Conservation (phyloP, 2,113 vertebrate species). For the Donacobius atricapilla region DNA sequence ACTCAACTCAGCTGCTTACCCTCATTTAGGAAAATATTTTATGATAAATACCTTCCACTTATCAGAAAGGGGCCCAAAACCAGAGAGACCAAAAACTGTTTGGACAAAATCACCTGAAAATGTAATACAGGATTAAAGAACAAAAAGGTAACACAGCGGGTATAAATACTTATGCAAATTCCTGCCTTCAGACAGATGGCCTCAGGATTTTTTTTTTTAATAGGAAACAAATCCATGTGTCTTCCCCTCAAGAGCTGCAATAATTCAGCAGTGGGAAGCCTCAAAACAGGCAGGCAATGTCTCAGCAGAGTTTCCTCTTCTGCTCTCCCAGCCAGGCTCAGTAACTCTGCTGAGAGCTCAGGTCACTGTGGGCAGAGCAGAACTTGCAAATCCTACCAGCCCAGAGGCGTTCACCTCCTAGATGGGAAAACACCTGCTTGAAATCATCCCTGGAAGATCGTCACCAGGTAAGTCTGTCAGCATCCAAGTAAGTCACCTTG, state of each 20-base stretch:
- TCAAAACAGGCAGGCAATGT: not conserved
- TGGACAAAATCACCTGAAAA: not conserved
- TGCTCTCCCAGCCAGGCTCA: not conserved
- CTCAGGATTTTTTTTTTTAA: not conserved
- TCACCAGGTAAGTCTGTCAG: not conserved
- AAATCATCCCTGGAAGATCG: not conserved
- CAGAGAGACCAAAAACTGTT: not conserved
- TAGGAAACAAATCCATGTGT: not conserved
- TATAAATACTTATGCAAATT: not conserved
- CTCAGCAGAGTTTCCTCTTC: not conserved
- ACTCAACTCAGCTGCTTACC: not conserved
- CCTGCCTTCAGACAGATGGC: not conserved
- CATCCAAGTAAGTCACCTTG: not conserved
- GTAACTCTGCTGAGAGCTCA: not conserved
- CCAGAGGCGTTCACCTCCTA: not conserved
- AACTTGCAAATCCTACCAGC: not conserved
- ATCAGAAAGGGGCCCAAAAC: not conserved
- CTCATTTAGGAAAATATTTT: not conserved
- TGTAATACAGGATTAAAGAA: not conserved
- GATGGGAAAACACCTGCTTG: not conserved
- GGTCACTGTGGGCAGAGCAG: not conserved
- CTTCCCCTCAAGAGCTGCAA: accelerated
- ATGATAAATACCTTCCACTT: not conserved
- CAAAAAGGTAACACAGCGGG: not conserved
- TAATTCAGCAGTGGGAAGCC: not conserved